These are phyloP conservation scores for Ptychochromis oligacanthus DNA, from an alignment of 2,113 vertebrate genomes.

Conservation along the genomic window DNA sequence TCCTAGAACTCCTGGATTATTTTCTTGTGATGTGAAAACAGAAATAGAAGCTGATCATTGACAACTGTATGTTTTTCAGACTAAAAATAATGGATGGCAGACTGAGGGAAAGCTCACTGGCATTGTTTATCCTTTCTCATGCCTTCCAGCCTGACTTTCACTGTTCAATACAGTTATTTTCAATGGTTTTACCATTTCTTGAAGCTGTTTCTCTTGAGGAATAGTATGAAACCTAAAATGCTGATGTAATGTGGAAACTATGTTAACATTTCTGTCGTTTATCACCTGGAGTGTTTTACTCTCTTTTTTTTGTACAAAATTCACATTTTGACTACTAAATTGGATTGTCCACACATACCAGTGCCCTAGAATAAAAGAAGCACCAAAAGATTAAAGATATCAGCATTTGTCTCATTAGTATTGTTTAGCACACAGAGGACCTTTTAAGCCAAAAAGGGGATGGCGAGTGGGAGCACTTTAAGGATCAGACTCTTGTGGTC, in stretches of 20 bases:
- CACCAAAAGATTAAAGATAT: constrained; percentile 9
- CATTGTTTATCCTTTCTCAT: not conserved
- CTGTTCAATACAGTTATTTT: not conserved
- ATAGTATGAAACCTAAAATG: not conserved
- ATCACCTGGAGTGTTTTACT: not conserved
- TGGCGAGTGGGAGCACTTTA: constrained; percentile 54
- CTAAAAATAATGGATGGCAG: not conserved
- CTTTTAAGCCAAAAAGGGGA: constrained; percentile 25
- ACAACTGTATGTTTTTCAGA: not conserved
- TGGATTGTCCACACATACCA: not conserved
- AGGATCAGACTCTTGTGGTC: constrained; percentile 44
- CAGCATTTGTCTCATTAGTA: constrained; percentile 37
- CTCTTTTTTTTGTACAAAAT: constrained; percentile 11
- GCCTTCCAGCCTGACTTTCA: not conserved
- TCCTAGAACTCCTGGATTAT: not conserved
- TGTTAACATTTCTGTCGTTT: constrained; percentile 31
- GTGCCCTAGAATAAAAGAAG: not conserved
- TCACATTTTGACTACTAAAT: not conserved
- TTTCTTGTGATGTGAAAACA: not conserved
- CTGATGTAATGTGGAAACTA: constrained; percentile 58
- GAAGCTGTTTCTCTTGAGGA: not conserved
- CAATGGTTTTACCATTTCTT: constrained; percentile 22
- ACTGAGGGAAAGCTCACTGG: not conserved
- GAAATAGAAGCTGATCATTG: not conserved
- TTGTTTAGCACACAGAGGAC: constrained; percentile 39